Percentiles rank a stretch among this genome's conserved stretches.
These are phyloP conservation scores for Chroicocephalus ridibundus DNA, from an alignment of 2,113 vertebrate species.

Conservation along the genomic window DNA sequence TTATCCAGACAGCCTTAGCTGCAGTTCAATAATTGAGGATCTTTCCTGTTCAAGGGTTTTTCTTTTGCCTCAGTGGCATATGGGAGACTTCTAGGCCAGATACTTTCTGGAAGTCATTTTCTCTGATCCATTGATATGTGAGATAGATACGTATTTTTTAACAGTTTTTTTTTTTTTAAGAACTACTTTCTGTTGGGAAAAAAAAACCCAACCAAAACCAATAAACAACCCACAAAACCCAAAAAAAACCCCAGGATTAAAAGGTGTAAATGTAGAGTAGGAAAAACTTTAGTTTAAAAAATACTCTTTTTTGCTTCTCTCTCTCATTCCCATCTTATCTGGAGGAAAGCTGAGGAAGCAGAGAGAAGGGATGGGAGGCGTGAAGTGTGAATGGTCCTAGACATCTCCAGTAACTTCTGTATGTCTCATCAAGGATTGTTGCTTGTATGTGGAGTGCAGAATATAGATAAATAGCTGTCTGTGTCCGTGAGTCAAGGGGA, in stretches of 20 bases:
- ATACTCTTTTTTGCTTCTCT: rapidly evolving
- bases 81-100: not conserved
- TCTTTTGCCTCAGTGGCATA: not conserved
- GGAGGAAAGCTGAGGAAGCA: not conserved
- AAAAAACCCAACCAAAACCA: not conserved
- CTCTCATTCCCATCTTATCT: not conserved
- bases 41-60: not conserved
- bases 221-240: no score
- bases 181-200: not conserved
- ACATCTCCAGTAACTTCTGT: not conserved
- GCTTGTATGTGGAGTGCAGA: not conserved
- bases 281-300: not conserved
- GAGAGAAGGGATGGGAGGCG: not conserved
- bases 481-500: not conserved
- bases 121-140: not conserved
- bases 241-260: not conserved
- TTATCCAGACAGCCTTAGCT: not conserved
- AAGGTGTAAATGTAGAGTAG: not conserved
- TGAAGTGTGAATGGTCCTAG: not conserved
- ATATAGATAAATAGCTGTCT: not conserved
- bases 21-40: not conserved
- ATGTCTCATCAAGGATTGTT: not conserved
- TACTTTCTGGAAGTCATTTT: not conserved
- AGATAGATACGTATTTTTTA: not conserved
- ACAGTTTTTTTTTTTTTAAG: not conserved